Evolutionary conservation across 2,113 vertebrate species (phyloP).

Genomic region (Chiloscyllium plagiosum): DNA sequence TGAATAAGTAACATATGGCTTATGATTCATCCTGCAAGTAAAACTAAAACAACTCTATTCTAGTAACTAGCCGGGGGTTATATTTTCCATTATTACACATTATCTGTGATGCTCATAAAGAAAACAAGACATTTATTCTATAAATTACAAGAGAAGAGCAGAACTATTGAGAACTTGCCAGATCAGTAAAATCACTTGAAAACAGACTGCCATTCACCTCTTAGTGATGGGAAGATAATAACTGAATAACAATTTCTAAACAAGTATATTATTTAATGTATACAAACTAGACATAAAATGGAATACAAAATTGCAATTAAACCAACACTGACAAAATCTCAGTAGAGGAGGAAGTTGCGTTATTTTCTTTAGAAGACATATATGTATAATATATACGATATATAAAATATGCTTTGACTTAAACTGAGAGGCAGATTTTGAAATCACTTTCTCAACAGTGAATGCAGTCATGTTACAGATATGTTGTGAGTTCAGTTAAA

Average conservation of each 20-base stretch:
- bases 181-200: neutral
- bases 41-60: neutral
- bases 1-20: conserved; percentile 30
- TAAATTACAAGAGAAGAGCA: neutral
- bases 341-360: too few relatives aligned
- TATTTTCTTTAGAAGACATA: neutral
- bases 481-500: neutral
- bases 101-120: conserved; percentile 14
- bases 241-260: neutral
- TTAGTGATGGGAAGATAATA: neutral
- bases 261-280: neutral
- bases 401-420: neutral
- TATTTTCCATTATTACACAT: neutral
- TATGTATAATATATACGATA: neutral
- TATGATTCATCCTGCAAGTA: conserved; percentile 11
- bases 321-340: neutral
- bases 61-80: neutral
- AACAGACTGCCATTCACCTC: neutral
- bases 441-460: neutral
- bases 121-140: neutral
- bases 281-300: neutral
- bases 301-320: neutral
- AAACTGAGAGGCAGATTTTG: neutral
- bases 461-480: neutral
- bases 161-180: neutral